Base-by-base conservation (phyloP, 2,113 vertebrate genomes). In the Anguilla rostrata region DNA sequence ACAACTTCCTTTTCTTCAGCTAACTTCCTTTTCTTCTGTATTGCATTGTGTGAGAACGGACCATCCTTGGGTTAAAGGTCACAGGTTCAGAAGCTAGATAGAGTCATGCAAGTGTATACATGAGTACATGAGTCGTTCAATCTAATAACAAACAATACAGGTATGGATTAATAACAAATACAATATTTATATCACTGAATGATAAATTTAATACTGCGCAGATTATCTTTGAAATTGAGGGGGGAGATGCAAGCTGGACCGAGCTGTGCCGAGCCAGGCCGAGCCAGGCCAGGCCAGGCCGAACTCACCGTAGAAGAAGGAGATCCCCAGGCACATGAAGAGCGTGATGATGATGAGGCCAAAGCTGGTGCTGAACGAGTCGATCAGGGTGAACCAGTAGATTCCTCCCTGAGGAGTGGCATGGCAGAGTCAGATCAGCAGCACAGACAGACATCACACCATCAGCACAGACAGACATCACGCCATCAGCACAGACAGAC, bases 321-420 rank as follows among this genome's bases (percentile, higher is more conserved):
- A 95, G 84, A 97, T 96, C 91, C 96, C 96, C 71, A 96, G 87
- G 91, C 96, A 96, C 96, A 96, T 97, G 94, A 96, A 97, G 87
- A 97, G 92, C 84, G 95, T 92, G 93, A 97, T 96, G 94, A 97
- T 96, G 93, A 97, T 96, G 92, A 97, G 96, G 86, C 96, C 96
- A 0, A 97, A 97, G 89, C 96, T 97, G 90, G 96, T 96, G 94
- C 94, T 95, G 95, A 96, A 97, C 81, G 96, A 94, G 91, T 97
- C 96, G 86, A 97, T 96, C 91, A 97, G 95, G 56, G 96, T 97
- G 92, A 97, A 96, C 96, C 96, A 97, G 93, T 96, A 96, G 91
- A 97, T 96, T n/a, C 96, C 96, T 85, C 96, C 96, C 96, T 97
- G 91, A 29, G 63, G 81, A 88, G 83, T 88, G 82, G 60, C 5